Conservation (phyloP, 2,113 vertebrate species). For the Elanus axillaris region DNA sequence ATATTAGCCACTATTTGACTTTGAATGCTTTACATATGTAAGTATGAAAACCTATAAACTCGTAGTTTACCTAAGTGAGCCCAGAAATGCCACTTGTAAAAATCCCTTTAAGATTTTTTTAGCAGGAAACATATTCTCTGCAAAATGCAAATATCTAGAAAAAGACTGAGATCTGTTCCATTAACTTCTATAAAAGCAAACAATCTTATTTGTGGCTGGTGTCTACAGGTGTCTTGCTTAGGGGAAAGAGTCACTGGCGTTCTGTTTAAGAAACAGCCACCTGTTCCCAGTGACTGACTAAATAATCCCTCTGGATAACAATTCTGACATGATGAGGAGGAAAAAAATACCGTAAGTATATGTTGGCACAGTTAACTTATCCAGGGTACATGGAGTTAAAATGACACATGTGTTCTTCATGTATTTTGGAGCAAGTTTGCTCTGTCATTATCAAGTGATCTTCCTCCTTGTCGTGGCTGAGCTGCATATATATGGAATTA, state of each 20-base stretch:
- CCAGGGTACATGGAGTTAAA: neutral
- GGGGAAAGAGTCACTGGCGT: neutral
- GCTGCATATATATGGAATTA: neutral
- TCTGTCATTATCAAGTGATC: neutral
- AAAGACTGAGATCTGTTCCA: neutral
- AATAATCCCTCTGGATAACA: neutral
- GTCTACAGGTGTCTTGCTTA: neutral
- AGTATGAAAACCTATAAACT: neutral
- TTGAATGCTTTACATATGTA: neutral
- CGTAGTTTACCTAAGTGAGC: neutral
- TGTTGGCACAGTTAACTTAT: neutral
- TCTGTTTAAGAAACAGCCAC: neutral
- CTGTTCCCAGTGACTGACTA: neutral
- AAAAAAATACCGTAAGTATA: neutral
- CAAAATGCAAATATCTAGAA: neutral
- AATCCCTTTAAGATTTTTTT: neutral
- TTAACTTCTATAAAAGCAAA: neutral
- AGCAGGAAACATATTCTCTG: neutral
- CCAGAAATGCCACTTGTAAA: neutral
- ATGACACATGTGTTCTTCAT: neutral
- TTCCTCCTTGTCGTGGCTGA: neutral
- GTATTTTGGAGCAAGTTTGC: neutral
- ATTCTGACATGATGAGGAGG: neutral
- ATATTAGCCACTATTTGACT: neutral
- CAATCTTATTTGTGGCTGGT: neutral